These are phyloP conservation scores for Hirtodrosophila cameraria DNA, from an alignment of 2,888 invertebrate species.

Conservation along the genomic window DNA sequence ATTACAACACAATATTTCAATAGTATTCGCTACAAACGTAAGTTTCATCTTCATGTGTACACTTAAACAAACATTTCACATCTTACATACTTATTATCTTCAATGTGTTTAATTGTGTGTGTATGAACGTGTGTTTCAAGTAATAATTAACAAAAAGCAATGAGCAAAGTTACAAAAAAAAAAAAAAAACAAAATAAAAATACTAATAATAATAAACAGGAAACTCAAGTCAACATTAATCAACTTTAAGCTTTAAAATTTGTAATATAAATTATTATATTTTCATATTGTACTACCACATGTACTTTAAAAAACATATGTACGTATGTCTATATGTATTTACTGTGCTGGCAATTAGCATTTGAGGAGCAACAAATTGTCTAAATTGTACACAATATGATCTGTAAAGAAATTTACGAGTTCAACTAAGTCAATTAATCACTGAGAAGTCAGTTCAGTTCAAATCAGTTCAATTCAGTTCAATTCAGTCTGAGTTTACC, in stretches of 20 bases:
- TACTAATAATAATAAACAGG: too few species aligned
- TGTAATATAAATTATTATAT: conserved; percentile 8
- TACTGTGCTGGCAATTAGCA: conserved; percentile 6
- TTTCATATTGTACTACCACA: conserved; percentile 13
- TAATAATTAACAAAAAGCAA: conserved; percentile 36
- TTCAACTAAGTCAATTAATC: neutral
- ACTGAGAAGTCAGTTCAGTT: neutral
- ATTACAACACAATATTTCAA: conserved; percentile 58
- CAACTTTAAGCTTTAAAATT: conserved; percentile 3
- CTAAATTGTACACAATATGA: too few species aligned
- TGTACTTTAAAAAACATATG: neutral
- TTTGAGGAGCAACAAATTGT: too few species aligned
- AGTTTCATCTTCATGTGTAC: conserved; percentile 24
- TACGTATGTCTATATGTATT: neutral
- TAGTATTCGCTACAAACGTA: conserved; percentile 46
- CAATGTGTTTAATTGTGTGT: conserved; percentile 2
- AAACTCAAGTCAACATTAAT: conserved; percentile 8
- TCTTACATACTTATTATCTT: conserved; percentile 13
- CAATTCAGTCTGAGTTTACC: too few species aligned
- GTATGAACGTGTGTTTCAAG: conserved; percentile 31
- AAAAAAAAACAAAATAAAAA: conserved; percentile 4
- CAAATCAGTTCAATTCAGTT: neutral
- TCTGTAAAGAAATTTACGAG: neutral
- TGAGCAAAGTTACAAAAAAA: neutral
- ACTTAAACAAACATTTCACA: conserved; percentile 34